phyloP scores from a whole-genome alignment of 2,797 vertebrate genomes.

The Coluber constrictor region DNA sequence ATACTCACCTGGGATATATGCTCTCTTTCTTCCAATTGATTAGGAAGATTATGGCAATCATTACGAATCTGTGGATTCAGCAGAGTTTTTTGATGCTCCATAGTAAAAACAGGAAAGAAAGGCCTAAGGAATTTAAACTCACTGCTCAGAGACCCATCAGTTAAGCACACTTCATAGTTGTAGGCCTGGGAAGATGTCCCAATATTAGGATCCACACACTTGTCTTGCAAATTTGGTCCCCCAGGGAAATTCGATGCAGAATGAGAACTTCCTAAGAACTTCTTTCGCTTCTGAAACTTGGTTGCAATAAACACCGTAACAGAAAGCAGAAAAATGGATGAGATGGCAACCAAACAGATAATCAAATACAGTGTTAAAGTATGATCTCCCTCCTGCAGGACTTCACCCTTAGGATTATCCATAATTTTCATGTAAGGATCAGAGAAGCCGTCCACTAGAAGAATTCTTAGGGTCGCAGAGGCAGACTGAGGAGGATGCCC shows the following conservation, averaged over 20 bases:
- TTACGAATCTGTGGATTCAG: too few relatives aligned
- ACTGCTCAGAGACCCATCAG: too few relatives aligned
- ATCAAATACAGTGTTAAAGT: constrained; percentile 15
- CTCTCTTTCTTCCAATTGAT: too few relatives aligned
- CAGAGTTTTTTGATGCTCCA: neutral
- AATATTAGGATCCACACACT: too few relatives aligned
- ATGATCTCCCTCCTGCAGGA: neutral
- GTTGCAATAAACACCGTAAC: neutral
- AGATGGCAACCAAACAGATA: constrained; percentile 19
- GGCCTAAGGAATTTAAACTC: neutral
- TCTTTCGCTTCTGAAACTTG: neutral
- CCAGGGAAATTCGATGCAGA: too few relatives aligned
- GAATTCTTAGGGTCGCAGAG: neutral
- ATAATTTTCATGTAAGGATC: constrained; percentile 3
- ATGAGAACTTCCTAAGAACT: neutral
- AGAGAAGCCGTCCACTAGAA: constrained; percentile 30
- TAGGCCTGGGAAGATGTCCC: too few relatives aligned
- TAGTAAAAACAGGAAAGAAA: neutral
- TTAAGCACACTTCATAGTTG: too few relatives aligned
- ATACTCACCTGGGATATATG: neutral
- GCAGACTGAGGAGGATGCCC: neutral
- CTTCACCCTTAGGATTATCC: neutral
- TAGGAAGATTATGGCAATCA: too few relatives aligned
- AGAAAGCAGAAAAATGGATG: constrained; percentile 8
- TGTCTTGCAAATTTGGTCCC: too few relatives aligned